These are phyloP conservation scores for Acestrorhynchus altus DNA, from an alignment of 2,797 vertebrate species.

Conservation along the genomic window DNA sequence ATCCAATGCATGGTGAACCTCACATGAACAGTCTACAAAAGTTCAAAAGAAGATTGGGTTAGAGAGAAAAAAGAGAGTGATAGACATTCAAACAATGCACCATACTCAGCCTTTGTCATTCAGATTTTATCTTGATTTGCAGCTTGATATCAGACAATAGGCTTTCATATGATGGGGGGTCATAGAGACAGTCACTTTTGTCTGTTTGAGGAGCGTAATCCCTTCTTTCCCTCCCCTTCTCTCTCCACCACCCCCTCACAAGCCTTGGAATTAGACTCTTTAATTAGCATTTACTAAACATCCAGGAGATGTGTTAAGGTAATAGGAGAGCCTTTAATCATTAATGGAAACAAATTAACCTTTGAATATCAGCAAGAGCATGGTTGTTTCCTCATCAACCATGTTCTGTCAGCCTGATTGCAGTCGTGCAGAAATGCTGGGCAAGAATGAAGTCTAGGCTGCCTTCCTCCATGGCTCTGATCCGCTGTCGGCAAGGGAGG, in stretches of 20 bases:
- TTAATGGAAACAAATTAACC: constrained; percentile 77
- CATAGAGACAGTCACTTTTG: constrained; percentile 34
- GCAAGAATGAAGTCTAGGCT: not conserved
- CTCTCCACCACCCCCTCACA: constrained; percentile 42
- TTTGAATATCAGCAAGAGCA: constrained; percentile 72
- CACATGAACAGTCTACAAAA: too few species aligned
- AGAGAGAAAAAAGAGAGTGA: not conserved
- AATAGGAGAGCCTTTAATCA: constrained; percentile 70
- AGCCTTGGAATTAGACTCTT: constrained; percentile 50
- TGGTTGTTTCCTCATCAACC: constrained; percentile 50
- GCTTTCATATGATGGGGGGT: constrained; percentile 16
- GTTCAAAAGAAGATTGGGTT: too few species aligned
- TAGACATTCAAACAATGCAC: constrained; percentile 38
- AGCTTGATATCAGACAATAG: constrained; percentile 53
- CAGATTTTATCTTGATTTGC: constrained; percentile 57
- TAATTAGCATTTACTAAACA: constrained; percentile 65
- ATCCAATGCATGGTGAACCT: too few species aligned
- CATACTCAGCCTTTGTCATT: constrained; percentile 59
- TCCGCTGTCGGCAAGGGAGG: constrained; percentile 61
- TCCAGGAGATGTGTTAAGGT: constrained; percentile 56
- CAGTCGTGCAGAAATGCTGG: constrained; percentile 47
- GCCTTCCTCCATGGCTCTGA: constrained; percentile 39
- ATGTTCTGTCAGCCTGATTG: constrained; percentile 47
- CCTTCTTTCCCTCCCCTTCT: constrained; percentile 3
- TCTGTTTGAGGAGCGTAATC: constrained; percentile 25